Evolutionary conservation across 2,797 vertebrate genomes (phyloP).

Genomic region (Megaceryle alcyon): DNA sequence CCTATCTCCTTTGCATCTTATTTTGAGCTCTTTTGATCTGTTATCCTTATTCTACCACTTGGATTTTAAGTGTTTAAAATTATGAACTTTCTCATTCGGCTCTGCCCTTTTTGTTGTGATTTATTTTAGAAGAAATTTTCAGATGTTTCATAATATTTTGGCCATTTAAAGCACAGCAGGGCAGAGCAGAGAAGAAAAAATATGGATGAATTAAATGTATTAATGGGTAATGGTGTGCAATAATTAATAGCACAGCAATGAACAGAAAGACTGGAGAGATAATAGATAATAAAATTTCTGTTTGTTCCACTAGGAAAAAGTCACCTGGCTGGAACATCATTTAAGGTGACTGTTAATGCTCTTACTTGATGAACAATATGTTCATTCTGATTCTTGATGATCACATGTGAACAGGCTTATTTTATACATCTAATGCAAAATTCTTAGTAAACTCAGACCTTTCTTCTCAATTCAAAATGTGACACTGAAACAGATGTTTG

Average conservation of each 20-base stretch:
- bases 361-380: not conserved
- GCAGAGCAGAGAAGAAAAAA: not conserved
- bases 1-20: not conserved
- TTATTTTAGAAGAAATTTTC: not conserved
- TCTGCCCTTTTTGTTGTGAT: not conserved
- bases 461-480: not conserved
- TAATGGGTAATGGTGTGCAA: fast-evolving
- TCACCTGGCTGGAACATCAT: not conserved
- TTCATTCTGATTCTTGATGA: not conserved
- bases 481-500: not conserved
- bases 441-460: not conserved
- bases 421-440: not conserved
- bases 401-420: not conserved
- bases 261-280: not conserved
- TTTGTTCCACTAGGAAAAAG: not conserved
- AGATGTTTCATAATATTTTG: not conserved
- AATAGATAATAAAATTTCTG: not conserved
- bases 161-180: not conserved
- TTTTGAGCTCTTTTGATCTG: not conserved
- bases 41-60: not conserved
- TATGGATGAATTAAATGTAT: not conserved
- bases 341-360: not conserved
- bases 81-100: not conserved
- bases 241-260: not conserved
- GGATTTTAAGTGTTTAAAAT: not conserved